phyloP scores from a whole-genome alignment of 2,888 invertebrate species.

The Macaria notata region DNA sequence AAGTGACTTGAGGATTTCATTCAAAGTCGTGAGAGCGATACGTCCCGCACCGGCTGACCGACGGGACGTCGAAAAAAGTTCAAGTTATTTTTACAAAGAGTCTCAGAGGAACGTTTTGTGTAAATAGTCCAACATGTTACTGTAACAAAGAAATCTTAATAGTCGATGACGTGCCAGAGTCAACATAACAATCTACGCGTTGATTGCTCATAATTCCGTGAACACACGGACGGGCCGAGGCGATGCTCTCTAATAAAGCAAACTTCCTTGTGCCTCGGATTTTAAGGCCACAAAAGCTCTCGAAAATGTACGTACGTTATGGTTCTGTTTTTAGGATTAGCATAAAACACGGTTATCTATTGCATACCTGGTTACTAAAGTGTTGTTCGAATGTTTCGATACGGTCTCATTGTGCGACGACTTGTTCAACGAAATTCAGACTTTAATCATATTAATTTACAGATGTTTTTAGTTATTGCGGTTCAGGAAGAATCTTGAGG shows the following conservation, averaged over 20 bases:
- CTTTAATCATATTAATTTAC: slow-evolving; percentile 53
- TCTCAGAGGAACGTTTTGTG: slow-evolving; percentile 75
- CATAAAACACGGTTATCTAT: slow-evolving; percentile 78
- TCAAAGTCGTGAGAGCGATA: slow-evolving; percentile 76
- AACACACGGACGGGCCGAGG: slow-evolving; percentile 44
- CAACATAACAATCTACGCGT: slow-evolving; percentile 75
- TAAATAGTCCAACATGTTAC: slow-evolving; percentile 82
- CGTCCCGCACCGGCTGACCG: slow-evolving; percentile 56
- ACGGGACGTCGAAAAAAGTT: slow-evolving; percentile 63
- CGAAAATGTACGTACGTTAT: slow-evolving; percentile 75
- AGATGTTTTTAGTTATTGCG: slow-evolving; percentile 47
- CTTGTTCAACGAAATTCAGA: slow-evolving; percentile 50
- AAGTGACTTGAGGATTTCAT: slow-evolving; percentile 78
- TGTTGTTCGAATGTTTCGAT: slow-evolving; percentile 69
- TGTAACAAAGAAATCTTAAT: slow-evolving; percentile 81
- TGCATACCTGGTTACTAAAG: slow-evolving; percentile 76
- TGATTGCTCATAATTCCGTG: slow-evolving; percentile 76
- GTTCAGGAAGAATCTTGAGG: slow-evolving; percentile 58
- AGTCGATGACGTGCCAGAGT: slow-evolving; percentile 80
- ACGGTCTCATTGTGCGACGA: slow-evolving; percentile 55
- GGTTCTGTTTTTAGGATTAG: slow-evolving; percentile 73
- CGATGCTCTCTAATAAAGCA: slow-evolving; percentile 52
- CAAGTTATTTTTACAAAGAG: slow-evolving; percentile 71
- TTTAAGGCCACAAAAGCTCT: slow-evolving; percentile 53
- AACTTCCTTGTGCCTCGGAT: slow-evolving; percentile 51